A percentile compares a stretch with the other conserved stretches of the same genome.
Conservation (phyloP, 1,140 invertebrate genomes). For the Dendroctonus ponderosae region DNA sequence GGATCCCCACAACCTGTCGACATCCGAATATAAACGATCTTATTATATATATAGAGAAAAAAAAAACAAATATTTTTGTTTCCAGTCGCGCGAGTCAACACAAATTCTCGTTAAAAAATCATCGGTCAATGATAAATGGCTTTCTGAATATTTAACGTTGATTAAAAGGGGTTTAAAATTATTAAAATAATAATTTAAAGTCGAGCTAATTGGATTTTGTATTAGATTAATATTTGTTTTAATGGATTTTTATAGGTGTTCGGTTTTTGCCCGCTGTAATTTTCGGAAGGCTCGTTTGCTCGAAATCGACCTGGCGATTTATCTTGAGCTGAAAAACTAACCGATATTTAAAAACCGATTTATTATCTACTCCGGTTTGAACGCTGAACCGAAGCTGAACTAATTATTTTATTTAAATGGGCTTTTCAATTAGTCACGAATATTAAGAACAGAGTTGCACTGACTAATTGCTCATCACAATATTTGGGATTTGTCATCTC, state of each 20-base stretch:
- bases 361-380: too few relatives aligned
- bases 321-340: too few relatives aligned
- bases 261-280: too few relatives aligned
- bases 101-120: constrained; percentile 29
- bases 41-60: constrained; percentile 5
- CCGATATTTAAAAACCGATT: too few relatives aligned
- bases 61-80: constrained; percentile 27
- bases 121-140: constrained; percentile 26
- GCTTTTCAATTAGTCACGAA: too few relatives aligned
- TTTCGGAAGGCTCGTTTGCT: too few relatives aligned
- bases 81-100: constrained; percentile 21
- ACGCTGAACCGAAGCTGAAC: too few relatives aligned
- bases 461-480: too few relatives aligned
- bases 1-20: constrained; percentile 15
- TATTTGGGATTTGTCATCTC: too few relatives aligned
- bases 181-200: constrained; percentile 26
- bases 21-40: constrained; percentile 32
- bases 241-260: constrained; percentile 16
- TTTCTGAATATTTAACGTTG: constrained; percentile 26
- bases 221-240: constrained; percentile 30
- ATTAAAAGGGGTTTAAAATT: constrained; percentile 30
- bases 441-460: too few relatives aligned
- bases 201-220: constrained; percentile 23
- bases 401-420: too few relatives aligned
- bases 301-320: too few relatives aligned